phyloP scores from a whole-genome alignment of 2,888 invertebrate species.

The Drepana falcataria region DNA sequence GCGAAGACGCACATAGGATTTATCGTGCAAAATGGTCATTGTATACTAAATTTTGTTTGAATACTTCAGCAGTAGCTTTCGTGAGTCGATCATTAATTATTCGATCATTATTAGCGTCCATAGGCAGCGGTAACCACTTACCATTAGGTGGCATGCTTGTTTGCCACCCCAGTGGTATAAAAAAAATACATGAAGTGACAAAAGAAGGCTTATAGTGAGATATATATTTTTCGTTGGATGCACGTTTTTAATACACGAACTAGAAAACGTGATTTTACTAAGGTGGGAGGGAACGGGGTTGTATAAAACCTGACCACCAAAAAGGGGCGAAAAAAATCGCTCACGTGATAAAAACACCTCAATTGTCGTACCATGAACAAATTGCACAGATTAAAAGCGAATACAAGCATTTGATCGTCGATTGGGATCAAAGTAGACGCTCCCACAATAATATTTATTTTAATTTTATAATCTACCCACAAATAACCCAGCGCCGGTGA shows the following conservation, averaged over 20 bases:
- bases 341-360: too few relatives aligned
- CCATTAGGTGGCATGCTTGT: too few relatives aligned
- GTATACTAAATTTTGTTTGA: not conserved
- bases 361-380: not conserved
- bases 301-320: too few relatives aligned
- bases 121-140: too few relatives aligned
- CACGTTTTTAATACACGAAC: too few relatives aligned
- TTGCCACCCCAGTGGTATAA: too few relatives aligned
- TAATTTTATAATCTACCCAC: conserved; percentile 30
- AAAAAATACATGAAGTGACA: too few relatives aligned
- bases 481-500: conserved; percentile 3
- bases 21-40: conserved; percentile 2
- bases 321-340: too few relatives aligned
- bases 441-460: conserved; percentile 52
- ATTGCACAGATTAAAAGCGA: not conserved
- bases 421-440: conserved; percentile 34
- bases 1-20: conserved; percentile 1
- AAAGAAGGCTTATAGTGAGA: too few relatives aligned
- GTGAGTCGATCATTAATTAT: not conserved
- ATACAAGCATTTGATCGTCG: not conserved
- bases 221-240: too few relatives aligned
- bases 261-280: too few relatives aligned
- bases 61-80: not conserved
- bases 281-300: too few relatives aligned
- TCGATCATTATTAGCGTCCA: not conserved